Evolutionary conservation across 1,140 invertebrate species (phyloP), one percentile per base, ranked within the genome.

Genomic region (Halotydeus destructor): DNA sequence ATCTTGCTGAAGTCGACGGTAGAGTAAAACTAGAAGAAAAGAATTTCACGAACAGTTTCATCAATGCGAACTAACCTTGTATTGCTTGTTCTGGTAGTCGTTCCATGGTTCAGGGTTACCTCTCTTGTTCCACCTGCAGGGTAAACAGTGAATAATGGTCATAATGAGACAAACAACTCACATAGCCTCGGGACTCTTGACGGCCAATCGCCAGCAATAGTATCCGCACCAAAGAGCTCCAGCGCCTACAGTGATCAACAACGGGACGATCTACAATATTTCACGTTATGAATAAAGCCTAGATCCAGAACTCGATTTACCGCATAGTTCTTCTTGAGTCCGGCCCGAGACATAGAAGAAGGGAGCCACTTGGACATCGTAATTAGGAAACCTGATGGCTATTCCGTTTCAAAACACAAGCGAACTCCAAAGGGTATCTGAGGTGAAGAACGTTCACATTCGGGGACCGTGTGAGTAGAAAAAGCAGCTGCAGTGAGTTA

Each of bases 261-360:
- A 56, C 0, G 79, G 80, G 48, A 83, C 70, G 41, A 85, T 60
- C 78, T 82, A 14, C n/a, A n/a, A n/a, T n/a, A n/a, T n/a, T n/a
- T n/a, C n/a, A n/a, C n/a, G n/a, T n/a, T n/a, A n/a, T n/a, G n/a
- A n/a, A n/a, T n/a, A n/a, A n/a, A n/a, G n/a, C n/a, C n/a, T n/a
- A n/a, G n/a, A n/a, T n/a, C n/a, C n/a, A n/a, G n/a, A n/a, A n/a
- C n/a, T n/a, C n/a, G n/a, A n/a, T n/a, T n/a, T n/a, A n/a, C n/a
- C n/a, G n/a, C n/a, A n/a, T n/a, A n/a, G n/a, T n/a, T n/a, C n/a
- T n/a, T n/a, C n/a, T n/a, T n/a, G n/a, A n/a, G n/a, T n/a, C n/a
- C n/a, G n/a, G n/a, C n/a, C n/a, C n/a, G n/a, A n/a, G n/a, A n/a
- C n/a, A n/a, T n/a, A n/a, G n/a, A n/a, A n/a, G n/a, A n/a, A n/a